Evolutionary conservation across 2,888 invertebrate species (phyloP).

Genomic region (Drosophila barbarae): DNA sequence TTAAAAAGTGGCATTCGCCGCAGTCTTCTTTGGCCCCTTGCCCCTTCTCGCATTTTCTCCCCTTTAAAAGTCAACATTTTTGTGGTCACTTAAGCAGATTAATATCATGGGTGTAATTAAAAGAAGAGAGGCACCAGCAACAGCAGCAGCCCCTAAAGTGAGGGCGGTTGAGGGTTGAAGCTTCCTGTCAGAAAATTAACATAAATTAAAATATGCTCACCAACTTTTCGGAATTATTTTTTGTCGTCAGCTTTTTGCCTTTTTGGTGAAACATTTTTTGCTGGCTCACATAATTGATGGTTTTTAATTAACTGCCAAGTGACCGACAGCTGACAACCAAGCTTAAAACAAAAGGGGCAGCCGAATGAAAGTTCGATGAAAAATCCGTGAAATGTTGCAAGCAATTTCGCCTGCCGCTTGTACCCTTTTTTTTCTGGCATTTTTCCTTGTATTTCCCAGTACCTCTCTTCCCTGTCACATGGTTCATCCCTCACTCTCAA

Average conservation of each 20-base stretch:
- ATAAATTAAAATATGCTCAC: constrained; percentile 65
- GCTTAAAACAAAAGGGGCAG: constrained; percentile 33
- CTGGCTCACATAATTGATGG: constrained; percentile 68
- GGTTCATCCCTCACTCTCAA: constrained; percentile 2
- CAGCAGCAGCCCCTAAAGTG: constrained; percentile 31
- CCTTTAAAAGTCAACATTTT: constrained; percentile 67
- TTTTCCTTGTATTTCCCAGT: neutral
- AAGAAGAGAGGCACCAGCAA: constrained; percentile 49
- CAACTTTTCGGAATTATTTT: constrained; percentile 39
- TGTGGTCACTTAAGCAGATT: constrained; percentile 75
- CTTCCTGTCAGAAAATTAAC: constrained; percentile 62
- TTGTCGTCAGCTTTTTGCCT: constrained; percentile 30
- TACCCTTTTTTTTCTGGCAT: neutral
- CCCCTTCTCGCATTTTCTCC: constrained; percentile 3
- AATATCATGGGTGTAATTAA: constrained; percentile 72
- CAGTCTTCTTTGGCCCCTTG: neutral
- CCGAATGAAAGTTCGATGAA: constrained; percentile 33
- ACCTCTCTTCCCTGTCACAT: too few species aligned
- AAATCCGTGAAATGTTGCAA: constrained; percentile 30
- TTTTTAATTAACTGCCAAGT: constrained; percentile 72
- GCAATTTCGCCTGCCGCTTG: constrained; percentile 10
- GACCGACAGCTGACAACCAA: constrained; percentile 64
- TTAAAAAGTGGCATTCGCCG: constrained; percentile 51
- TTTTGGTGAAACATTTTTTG: constrained; percentile 6
- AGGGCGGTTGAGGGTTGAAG: constrained; percentile 16